Evolutionary conservation across 1,140 invertebrate species (phyloP).

Genomic region (Pogonus chalceus): DNA sequence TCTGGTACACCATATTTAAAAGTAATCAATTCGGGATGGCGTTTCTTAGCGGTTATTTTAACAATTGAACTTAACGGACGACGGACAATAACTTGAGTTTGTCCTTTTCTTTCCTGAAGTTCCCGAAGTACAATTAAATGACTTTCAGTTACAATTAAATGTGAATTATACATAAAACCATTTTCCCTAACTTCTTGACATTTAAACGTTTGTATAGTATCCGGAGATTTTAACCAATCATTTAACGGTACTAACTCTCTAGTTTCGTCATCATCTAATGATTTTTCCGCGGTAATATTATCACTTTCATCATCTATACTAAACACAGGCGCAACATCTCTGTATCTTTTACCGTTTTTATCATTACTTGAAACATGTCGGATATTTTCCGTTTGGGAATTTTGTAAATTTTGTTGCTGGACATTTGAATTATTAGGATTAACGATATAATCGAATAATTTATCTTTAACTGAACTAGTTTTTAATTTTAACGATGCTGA

Average conservation of each 20-base stretch:
- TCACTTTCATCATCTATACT: constrained; percentile 91
- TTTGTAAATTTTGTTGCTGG: constrained; percentile 28
- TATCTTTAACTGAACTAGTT: constrained; percentile 84
- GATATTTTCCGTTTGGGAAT: constrained; percentile 44
- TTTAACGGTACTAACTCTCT: constrained; percentile 61
- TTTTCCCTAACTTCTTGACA: constrained; percentile 88
- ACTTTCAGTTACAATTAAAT: constrained; percentile 78
- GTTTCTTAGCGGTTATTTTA: constrained; percentile 92
- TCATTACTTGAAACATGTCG: constrained; percentile 75
- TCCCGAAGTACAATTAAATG: constrained; percentile 83
- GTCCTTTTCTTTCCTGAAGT: constrained; percentile 59
- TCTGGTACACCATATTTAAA: constrained; percentile 82
- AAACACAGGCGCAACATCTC: constrained; percentile 86
- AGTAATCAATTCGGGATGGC: constrained; percentile 87
- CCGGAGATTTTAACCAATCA: constrained; percentile 72
- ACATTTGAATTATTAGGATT: constrained; percentile 44
- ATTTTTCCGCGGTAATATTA: constrained; percentile 35
- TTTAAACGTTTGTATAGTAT: constrained; percentile 74
- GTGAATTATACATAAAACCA: constrained; percentile 74
- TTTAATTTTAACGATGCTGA: constrained; percentile 78
- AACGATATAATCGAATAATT: constrained; percentile 87
- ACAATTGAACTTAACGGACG: constrained; percentile 81
- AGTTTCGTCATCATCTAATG: constrained; percentile 45
- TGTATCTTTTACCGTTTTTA: constrained; percentile 75
- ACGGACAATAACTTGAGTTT: constrained; percentile 74